Conservation (phyloP, 2,797 vertebrate genomes). For the Lutjanus campechanus region DNA sequence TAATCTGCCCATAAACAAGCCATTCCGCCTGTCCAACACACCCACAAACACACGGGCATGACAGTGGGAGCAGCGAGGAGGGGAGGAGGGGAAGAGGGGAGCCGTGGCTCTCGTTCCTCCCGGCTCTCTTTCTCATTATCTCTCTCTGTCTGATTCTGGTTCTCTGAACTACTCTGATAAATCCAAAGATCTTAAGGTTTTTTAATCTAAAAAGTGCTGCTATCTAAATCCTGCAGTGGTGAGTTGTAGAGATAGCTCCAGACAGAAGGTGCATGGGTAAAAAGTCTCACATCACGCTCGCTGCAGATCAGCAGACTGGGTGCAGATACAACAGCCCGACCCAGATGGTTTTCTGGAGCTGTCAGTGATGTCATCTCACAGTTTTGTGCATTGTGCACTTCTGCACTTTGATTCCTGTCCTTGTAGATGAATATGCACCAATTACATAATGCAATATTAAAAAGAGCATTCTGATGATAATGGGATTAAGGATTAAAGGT, state of each 20-base stretch:
- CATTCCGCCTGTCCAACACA: constrained; percentile 74
- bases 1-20: constrained; percentile 84
- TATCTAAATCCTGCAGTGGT: constrained; percentile 53
- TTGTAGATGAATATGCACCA: not conserved
- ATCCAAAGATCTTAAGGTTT: constrained; percentile 60
- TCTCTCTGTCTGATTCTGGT: constrained; percentile 55
- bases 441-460: not conserved
- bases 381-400: constrained; percentile 6
- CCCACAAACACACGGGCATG: constrained; percentile 64
- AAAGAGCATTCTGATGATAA: not conserved
- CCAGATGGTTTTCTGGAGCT: constrained; percentile 23
- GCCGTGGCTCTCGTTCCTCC: constrained; percentile 41
- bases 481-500: not conserved
- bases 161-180: constrained; percentile 61
- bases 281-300: constrained; percentile 24
- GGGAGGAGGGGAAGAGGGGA: constrained; percentile 29
- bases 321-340: not conserved
- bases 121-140: constrained; percentile 69
- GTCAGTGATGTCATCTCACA: constrained; percentile 31
- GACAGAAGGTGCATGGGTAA: constrained; percentile 32
- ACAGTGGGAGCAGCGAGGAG: constrained; percentile 52
- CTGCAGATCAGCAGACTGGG: constrained; percentile 45
- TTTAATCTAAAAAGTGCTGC: constrained; percentile 48
- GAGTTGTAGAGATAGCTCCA: constrained; percentile 38
- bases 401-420: not conserved